Evolutionary conservation across 1,140 invertebrate genomes (phyloP).

Genomic region (Heliconius congener): DNA sequence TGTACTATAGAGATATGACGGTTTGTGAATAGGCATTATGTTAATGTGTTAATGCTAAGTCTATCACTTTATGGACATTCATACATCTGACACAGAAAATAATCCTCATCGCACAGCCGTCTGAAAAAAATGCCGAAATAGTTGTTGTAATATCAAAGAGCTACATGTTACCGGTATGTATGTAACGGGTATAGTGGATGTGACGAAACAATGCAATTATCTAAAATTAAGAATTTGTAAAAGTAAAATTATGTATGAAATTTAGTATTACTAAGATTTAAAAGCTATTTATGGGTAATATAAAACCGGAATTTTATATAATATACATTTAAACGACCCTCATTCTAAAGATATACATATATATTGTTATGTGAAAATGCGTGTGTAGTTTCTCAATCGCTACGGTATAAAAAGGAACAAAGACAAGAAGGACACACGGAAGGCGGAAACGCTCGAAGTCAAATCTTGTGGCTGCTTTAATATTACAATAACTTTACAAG

Average conservation of each 20-base stretch:
- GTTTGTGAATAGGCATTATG: conserved; percentile 65
- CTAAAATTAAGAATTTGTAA: background rate
- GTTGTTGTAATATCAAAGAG: conserved; percentile 81
- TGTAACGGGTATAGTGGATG: background rate
- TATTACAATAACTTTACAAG: conserved; percentile 81
- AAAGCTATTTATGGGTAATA: background rate
- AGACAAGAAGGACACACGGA: conserved; percentile 67
- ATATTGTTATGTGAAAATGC: conserved; percentile 47
- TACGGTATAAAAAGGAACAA: conserved; percentile 56
- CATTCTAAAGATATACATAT: background rate
- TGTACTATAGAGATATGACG: conserved; percentile 47
- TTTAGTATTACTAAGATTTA: background rate
- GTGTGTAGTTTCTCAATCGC: conserved; percentile 73
- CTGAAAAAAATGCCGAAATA: conserved; percentile 75
- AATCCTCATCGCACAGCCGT: conserved; percentile 79
- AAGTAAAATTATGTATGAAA: background rate
- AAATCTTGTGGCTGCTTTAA: conserved; percentile 78
- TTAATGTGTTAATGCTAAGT: conserved; percentile 79
- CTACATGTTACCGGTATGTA: conserved; percentile 28
- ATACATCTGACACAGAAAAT: conserved; percentile 76
- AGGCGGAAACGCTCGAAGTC: conserved; percentile 71
- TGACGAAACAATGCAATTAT: background rate
- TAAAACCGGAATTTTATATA: conserved; percentile 1
- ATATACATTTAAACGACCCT: background rate
- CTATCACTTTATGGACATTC: conserved; percentile 77